These are phyloP conservation scores for Camptogramma bilineatum DNA, from an alignment of 2,888 invertebrate species.

Conservation along the genomic window DNA sequence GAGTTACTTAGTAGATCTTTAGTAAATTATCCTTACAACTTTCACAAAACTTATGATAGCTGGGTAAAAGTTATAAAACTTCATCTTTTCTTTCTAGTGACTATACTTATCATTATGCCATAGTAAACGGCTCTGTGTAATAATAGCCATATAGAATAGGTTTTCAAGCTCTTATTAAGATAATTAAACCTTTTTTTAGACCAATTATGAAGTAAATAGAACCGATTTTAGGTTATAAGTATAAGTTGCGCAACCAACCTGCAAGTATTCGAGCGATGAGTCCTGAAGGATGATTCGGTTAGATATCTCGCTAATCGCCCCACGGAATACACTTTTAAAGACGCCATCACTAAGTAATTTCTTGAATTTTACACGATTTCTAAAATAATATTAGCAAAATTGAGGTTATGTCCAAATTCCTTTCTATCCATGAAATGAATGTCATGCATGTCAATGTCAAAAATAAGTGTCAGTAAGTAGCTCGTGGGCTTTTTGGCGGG, in stretches of 20 bases:
- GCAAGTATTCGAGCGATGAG: constrained; percentile 69
- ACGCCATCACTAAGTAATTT: constrained; percentile 70
- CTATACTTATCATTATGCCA: neutral
- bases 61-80: neutral
- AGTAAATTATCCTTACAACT: too few relatives aligned
- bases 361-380: constrained; percentile 24
- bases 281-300: constrained; percentile 76
- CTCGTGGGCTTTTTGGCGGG: too few relatives aligned
- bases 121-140: neutral
- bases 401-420: constrained; percentile 65
- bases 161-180: neutral
- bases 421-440: neutral
- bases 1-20: neutral
- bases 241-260: constrained; percentile 82
- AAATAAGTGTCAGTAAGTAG: neutral
- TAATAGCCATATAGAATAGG: neutral
- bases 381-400: constrained; percentile 34
- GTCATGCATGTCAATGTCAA: constrained; percentile 4
- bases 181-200: neutral
- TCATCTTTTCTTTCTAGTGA: neutral
- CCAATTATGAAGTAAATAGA: constrained; percentile 18
- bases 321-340: constrained; percentile 78
- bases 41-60: neutral
- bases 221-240: constrained; percentile 52
- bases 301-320: constrained; percentile 78